Evolutionary conservation across 1,140 invertebrate genomes (phyloP), one percentile per base, ranked within the genome.

Genomic region (Zaprionus inermis): DNA sequence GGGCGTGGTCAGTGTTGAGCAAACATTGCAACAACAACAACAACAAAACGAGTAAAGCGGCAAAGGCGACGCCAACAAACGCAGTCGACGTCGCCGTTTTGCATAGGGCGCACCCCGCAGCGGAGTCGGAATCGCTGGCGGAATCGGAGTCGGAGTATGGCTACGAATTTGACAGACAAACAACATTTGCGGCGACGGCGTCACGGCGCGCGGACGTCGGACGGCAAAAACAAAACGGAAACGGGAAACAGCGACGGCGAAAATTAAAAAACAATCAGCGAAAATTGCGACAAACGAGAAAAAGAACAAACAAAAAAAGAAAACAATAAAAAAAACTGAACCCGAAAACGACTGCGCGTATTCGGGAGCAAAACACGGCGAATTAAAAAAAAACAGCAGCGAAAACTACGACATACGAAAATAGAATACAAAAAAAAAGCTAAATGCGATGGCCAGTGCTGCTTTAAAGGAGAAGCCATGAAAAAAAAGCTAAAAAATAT

Each of bases 121-220:
- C 14, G 10, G 44, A 52, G 11, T 68, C 18, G 63, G 20, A 54
- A 36, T 57, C 16, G 59, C 20, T 46, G 14, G 61, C 18, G 57
- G 55, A 44, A 36, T 51, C 41, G 58, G 65, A 65, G 52, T 56
- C 68, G 38, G 65, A 36, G 74, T 83, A 76, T 70, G 71, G 71
- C 44, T 22, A 2, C 44, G 38, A 71, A 73, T 85, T 88, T 88
- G 90, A 83, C 81, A 44, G 38, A 74, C 79, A 54, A 84, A 58
- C 70, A 90, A 74, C 86, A 91, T 91, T 91, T 91, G 84, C 76
- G 74, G 69, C 73, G 76, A 79, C 69, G 74, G 69, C 76, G 83
- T 84, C 81, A 72, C 81, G 77, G 81, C 73, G 75, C 65, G 59
- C 86, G 72, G 81, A 90, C 86, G 86, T 78, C 64, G 60, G 65